Evolutionary conservation across 2,888 invertebrate species (phyloP).

Genomic region (Diogma glabrata): DNA sequence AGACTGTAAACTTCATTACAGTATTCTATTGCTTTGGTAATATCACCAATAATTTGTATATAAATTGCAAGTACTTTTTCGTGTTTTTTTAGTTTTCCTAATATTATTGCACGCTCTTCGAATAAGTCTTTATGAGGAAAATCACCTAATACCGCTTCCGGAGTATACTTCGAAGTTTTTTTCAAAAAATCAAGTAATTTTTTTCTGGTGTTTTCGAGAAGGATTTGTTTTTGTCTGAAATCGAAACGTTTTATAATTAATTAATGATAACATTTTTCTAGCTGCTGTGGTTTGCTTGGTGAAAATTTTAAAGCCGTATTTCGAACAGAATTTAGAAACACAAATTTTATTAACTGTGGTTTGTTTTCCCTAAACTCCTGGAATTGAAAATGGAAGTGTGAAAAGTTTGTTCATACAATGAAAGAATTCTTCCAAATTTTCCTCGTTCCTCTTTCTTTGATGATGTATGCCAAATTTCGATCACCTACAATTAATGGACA

Average conservation of each 20-base stretch:
- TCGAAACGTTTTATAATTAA: background rate
- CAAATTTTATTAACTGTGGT: too few relatives aligned
- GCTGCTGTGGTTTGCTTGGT: too few relatives aligned
- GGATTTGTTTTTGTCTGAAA: constrained; percentile 19
- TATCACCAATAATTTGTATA: constrained; percentile 75
- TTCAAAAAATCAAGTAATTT: constrained; percentile 69
- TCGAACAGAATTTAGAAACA: too few relatives aligned
- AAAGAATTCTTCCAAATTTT: too few relatives aligned
- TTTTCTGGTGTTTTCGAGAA: constrained; percentile 34
- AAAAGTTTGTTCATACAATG: too few relatives aligned
- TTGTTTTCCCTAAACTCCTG: too few relatives aligned
- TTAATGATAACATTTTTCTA: too few relatives aligned
- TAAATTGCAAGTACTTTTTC: constrained; percentile 90
- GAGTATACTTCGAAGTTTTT: constrained; percentile 67
- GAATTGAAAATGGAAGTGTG: too few relatives aligned
- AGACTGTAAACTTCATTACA: constrained; percentile 57
- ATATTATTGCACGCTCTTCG: constrained; percentile 89
- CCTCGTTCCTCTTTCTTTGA: too few relatives aligned
- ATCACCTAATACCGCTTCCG: constrained; percentile 74
- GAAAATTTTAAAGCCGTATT: too few relatives aligned
- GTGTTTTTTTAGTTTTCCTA: constrained; percentile 81
- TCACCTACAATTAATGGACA: too few relatives aligned
- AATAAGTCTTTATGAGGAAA: constrained; percentile 76
- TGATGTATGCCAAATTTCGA: too few relatives aligned
- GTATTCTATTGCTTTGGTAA: constrained; percentile 71